Evolutionary conservation across 1,140 invertebrate genomes (phyloP), one percentile per base, ranked within the genome.

Genomic region (Steinernema feltiae): DNA sequence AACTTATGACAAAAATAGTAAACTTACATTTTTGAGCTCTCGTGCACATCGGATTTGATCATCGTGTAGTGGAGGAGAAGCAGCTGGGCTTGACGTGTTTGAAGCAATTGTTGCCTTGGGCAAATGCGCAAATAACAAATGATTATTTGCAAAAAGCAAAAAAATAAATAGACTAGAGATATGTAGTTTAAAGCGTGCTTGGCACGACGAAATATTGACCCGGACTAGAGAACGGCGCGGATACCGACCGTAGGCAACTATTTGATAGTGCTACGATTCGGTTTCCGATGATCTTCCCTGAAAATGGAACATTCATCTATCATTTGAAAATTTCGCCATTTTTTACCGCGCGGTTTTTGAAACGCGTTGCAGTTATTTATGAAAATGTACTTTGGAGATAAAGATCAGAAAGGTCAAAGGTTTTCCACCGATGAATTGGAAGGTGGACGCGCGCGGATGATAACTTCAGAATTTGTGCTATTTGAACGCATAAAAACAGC

Each of bases 181-280:
- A 15, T 63, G 15, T 63, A n/a, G 53, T 63, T 63, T 63, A 63
- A 21, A 63, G 53, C 53, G 53, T 63, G 53, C 53, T 63, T 63
- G 53, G 53, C 53, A 63, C 53, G 53, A 27, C 53, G 53, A 27
- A 63, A 7, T 7, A 18, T 41, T 27, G 53, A 63, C 53, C 53
- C 53, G 53, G 15, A n/a, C 15, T 7, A 63, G 53, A 63, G 15
- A n/a, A 41, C 2, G 7, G 53, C 7, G 24, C 53, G 53, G 53
- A 17, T 63, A 63, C 53, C 53, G 53, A 63, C 15, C 53, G 53
- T 63, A 63, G 12, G 53, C 53, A 63, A 63, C 53, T 63, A 63
- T 63, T 63, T 63, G 53, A 63, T 63, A 63, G 53, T 27, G 53
- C 53, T 63, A 63, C 53, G 53, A 63, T 27, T 63, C 53, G 53